Base-by-base conservation (phyloP, 2,888 invertebrate genomes). In the Macaria notata region DNA sequence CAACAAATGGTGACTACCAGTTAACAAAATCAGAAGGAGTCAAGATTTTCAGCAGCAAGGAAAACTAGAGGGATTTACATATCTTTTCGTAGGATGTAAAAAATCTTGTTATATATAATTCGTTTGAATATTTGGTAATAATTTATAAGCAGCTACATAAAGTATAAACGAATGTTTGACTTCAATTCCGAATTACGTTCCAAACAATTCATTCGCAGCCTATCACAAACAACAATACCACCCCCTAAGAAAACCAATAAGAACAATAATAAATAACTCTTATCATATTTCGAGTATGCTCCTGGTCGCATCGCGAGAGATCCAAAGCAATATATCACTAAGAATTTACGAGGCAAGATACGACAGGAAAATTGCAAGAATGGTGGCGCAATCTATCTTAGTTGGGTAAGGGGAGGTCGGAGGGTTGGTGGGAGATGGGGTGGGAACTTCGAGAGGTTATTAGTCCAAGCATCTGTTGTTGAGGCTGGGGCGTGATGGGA, bases 361-460 rank as follows among this genome's bases (percentile, higher is more conserved):
- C 95, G 96, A 96, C 96, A 95, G 95, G 95, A 95, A 96, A 95
- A 96, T 96, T 96, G 96, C 95, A 95, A 96, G 95, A 95, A 96
- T 95, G 95, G 95, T 94, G 95, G 94, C 94, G 95, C 95, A 95
- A 96, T 95, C 95, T 95, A 95, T 96, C 95, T 95, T 94, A 94
- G 94, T 94, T 94, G 94, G 93, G 92, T 92, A 92, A 83, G 84
- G 88, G 86, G 85, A 84, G 88, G 83, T 80, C 83, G 49, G 81
- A 83, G 92, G 88, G 76, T 71, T 72, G 83, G 88, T 83, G 72
- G 78, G 77, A 73, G 74, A 79, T 79, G 75, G 76, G 84, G 85
- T 83, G 67, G 90, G 85, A 91, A 91, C 92, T 92, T 92, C 88
- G 92, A 92, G 92, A 92, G 92, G 92, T 92, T 92, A 92, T 92